Evolutionary conservation across 2,797 vertebrate genomes (phyloP).

Genomic region (Ctenochaetus hawaiiensis): DNA sequence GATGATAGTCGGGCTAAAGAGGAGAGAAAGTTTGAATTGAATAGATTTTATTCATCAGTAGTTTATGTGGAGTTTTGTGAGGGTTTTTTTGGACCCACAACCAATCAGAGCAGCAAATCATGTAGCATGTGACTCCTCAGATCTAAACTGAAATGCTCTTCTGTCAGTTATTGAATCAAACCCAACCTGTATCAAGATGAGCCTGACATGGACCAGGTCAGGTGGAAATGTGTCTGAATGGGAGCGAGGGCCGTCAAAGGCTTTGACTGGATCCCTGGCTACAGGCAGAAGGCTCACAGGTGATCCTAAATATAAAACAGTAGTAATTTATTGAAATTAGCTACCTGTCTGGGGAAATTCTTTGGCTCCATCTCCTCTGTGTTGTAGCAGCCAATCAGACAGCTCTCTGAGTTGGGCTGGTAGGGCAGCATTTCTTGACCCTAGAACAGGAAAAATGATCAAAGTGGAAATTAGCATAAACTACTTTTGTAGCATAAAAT

Average conservation of each 20-base stretch:
- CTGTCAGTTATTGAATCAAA: no score
- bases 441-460: slow-evolving; percentile 40
- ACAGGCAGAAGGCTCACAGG: not conserved
- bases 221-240: no score
- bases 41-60: not conserved
- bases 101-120: no score
- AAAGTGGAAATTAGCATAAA: not conserved
- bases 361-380: slow-evolving; percentile 60
- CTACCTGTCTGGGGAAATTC: slow-evolving; percentile 72
- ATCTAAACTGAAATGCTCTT: no score
- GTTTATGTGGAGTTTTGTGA: no score
- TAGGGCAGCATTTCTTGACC: slow-evolving; percentile 67
- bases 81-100: no score
- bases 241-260: no score
- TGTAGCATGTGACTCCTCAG: no score
- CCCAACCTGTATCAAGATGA: no score
- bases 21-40: not conserved
- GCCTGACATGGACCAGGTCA: no score
- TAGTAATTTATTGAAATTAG: not conserved
- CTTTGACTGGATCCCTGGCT: no score
- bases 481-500: not conserved
- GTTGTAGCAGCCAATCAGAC: slow-evolving; percentile 80
- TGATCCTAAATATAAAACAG: not conserved
- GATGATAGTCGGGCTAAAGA: slow-evolving; percentile 67
- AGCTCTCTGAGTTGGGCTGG: slow-evolving; percentile 78